Evolutionary conservation across 1,140 invertebrate genomes (phyloP), one percentile per base, ranked within the genome.

Genomic region (Heliconius hermathena): DNA sequence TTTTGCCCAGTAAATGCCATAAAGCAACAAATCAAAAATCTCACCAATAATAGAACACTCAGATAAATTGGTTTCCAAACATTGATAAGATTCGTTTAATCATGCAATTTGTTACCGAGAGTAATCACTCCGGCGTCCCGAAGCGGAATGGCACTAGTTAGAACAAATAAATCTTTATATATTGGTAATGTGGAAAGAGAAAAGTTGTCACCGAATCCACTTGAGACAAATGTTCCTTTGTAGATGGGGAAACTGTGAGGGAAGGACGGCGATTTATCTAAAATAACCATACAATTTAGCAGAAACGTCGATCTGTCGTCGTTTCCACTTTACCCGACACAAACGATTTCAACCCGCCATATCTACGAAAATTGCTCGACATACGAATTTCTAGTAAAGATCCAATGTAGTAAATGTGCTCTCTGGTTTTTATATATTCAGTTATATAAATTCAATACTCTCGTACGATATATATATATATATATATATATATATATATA

Each of bases 241-340:
- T 89, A 91, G 89, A 94, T 92, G 91, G 89, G 91, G 83, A 90
- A 94, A 91, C 85, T 89, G 87, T 83, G 83, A 85, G 84, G 85
- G 84, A 89, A 91, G 90, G 89, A 87, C 90, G 84, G 82, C 88
- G 87, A 93, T 94, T 93, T 93, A 93, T 94, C 89, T 93, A 89
- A 94, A 93, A 94, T 92, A 94, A 92, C 90, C 90, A 92, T 93
- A 94, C 90, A 92, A 91, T 93, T 92, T 90, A 89, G 90, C 88
- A 84, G 86, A 88, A 89, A 91, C 82, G 90, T 94, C 91, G 91
- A 93, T 93, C 84, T 90, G 89, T 92, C 87, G 88, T 90, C 87
- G 87, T 87, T 87, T 85, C 88, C 89, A 93, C 91, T 93, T 92
- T 92, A 89, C 87, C 86, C 84, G 89, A 93, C 93, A 93, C 91